These are phyloP conservation scores for Chelonia mydas DNA, from an alignment of 2,797 vertebrate species.

Conservation along the genomic window DNA sequence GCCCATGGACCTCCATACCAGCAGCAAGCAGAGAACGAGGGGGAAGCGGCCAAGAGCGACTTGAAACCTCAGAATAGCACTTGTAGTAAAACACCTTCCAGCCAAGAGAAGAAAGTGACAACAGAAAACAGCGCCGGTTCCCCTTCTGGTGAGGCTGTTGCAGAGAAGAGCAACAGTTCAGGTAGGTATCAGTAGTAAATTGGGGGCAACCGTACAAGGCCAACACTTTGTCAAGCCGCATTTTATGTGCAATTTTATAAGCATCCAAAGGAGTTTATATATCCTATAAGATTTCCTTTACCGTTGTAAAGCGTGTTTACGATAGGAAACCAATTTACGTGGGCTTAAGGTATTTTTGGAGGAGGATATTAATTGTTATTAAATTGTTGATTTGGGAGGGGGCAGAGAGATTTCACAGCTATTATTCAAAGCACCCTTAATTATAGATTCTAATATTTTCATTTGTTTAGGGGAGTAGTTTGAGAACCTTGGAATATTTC, in stretches of 20 bases:
- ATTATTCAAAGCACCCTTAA: conserved; percentile 32
- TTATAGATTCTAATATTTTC: conserved; percentile 29
- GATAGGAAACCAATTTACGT: conserved; percentile 92
- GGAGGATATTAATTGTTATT: conserved; percentile 77
- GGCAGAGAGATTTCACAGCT: conserved; percentile 51
- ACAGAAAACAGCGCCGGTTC: conserved; percentile 85
- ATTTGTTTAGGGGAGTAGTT: conserved; percentile 55
- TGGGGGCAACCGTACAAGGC: conserved; percentile 79
- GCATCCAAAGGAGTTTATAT: conserved; percentile 98
- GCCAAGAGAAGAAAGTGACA: conserved; percentile 86
- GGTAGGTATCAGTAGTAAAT: conserved; percentile 85
- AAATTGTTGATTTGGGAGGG: conserved; percentile 59
- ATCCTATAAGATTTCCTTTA: conserved; percentile 95
- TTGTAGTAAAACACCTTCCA: conserved; percentile 83
- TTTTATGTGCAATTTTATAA: conserved; percentile 97
- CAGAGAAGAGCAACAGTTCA: conserved; percentile 91
- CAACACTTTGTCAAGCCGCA: conserved; percentile 83
- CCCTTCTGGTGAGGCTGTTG: conserved; percentile 89
- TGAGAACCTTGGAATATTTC: conserved; percentile 76
- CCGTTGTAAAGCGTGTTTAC: conserved; percentile 97
- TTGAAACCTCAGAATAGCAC: conserved; percentile 81
- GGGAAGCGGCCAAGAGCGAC: conserved; percentile 88
- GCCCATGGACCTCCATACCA: conserved; percentile 80
- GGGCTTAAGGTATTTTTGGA: conserved; percentile 82
- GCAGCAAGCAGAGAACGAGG: conserved; percentile 76